These are phyloP conservation scores for Myotis lucifugus DNA, from an alignment of 2,113 vertebrate genomes.

Conservation along the genomic window DNA sequence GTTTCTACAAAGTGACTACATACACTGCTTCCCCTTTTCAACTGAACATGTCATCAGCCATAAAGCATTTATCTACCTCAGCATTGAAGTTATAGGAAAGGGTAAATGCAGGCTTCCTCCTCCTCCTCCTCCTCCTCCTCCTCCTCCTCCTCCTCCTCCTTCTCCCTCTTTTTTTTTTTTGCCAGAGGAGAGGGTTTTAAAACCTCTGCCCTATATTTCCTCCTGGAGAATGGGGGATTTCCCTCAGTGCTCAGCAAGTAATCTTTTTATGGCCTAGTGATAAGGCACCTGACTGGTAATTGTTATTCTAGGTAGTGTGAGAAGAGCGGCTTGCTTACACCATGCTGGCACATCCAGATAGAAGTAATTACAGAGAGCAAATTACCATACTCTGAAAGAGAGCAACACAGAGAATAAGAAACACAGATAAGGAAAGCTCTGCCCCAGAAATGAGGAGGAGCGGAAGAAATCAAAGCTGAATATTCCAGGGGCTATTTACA, in stretches of 20 bases:
- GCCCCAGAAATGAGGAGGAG: slow-evolving; percentile 36
- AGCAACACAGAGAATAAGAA: slow-evolving; percentile 25
- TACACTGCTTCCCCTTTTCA: slow-evolving; percentile 6
- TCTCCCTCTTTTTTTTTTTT: background rate
- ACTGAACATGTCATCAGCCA: background rate
- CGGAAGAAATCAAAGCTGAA: slow-evolving; percentile 40
- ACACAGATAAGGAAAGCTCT: slow-evolving; percentile 9
- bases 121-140: too few relatives aligned
- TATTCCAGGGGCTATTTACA: background rate
- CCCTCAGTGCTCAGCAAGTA: slow-evolving; percentile 22
- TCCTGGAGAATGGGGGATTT: background rate
- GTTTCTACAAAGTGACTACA: slow-evolving; percentile 61
- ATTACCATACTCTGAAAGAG: slow-evolving; percentile 50
- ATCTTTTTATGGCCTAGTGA: slow-evolving; percentile 41
- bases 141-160: too few relatives aligned
- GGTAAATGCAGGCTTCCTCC: background rate
- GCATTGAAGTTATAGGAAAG: slow-evolving; percentile 41
- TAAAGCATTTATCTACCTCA: slow-evolving; percentile 31
- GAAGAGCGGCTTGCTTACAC: background rate
- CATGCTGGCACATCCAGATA: slow-evolving; percentile 7
- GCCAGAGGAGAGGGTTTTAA: background rate
- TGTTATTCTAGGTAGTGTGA: slow-evolving; percentile 21
- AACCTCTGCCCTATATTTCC: background rate
- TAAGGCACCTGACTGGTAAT: slow-evolving; percentile 55
- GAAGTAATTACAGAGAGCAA: slow-evolving; percentile 41